Percentiles rank a stretch among this genome's conserved stretches.
Conservation (phyloP, 2,888 invertebrate genomes). For the Drosophila heteroneura region DNA sequence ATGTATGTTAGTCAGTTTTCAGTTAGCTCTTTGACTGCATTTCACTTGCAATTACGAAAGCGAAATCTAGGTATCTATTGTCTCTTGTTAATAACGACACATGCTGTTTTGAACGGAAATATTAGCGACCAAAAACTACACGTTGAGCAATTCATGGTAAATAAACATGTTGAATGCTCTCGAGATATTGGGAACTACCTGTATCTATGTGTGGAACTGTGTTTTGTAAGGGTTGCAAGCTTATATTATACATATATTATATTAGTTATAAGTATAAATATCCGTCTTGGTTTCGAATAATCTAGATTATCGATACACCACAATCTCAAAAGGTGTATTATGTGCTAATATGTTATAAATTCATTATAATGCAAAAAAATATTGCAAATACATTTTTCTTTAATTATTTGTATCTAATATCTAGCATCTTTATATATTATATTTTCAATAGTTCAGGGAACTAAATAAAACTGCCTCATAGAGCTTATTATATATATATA, state of each 20-base stretch:
- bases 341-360: not conserved
- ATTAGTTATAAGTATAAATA: not conserved
- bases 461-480: not conserved
- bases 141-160: not conserved
- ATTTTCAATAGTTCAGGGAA: not conserved
- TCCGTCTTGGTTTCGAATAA: not conserved
- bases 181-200: not conserved
- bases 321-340: not conserved
- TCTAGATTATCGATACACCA: not conserved
- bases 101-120: constrained; percentile 36
- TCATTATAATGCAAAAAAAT: not conserved
- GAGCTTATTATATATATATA: not conserved
- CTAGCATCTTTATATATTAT: too few species aligned
- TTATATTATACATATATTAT: not conserved
- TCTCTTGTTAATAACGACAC: constrained; percentile 18
- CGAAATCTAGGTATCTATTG: constrained; percentile 43
- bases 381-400: not conserved
- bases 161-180: not conserved
- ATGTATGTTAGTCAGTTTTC: constrained; percentile 40
- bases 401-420: not conserved
- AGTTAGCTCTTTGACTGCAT: constrained; percentile 42
- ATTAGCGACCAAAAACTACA: not conserved
- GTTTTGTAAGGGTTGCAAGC: not conserved
- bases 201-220: not conserved
- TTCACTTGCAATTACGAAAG: constrained; percentile 47